Conservation (phyloP, 2,888 invertebrate species). For the Hydriomena furcata region DNA sequence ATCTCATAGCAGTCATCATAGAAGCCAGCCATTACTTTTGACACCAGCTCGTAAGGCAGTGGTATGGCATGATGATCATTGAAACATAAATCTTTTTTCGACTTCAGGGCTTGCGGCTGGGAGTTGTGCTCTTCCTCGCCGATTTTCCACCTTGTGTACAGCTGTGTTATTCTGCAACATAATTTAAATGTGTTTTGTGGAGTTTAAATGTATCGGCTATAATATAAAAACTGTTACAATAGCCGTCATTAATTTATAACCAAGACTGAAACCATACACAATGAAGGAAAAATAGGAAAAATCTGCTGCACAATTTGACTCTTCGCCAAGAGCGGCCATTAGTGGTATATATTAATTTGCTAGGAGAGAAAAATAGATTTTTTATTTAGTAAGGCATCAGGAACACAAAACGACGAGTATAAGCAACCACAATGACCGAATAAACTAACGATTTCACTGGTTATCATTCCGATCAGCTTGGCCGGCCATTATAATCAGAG, state of each 20-base stretch:
- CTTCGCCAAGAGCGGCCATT: too few species aligned
- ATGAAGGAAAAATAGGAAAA: too few species aligned
- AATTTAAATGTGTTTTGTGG: too few species aligned
- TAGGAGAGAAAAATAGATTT: not conserved
- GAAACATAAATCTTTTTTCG: conserved; percentile 42
- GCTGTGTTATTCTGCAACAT: conserved; percentile 53
- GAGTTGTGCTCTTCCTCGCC: conserved; percentile 51
- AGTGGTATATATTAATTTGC: not conserved
- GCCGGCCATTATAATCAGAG: conserved; percentile 18
- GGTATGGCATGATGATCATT: conserved; percentile 57
- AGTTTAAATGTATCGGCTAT: too few species aligned
- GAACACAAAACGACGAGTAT: not conserved
- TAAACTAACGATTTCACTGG: conserved; percentile 2
- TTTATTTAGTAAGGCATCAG: too few species aligned
- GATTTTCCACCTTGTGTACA: conserved; percentile 62
- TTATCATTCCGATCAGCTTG: conserved; percentile 11
- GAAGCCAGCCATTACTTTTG: conserved; percentile 45
- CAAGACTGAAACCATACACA: too few species aligned
- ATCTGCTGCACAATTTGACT: too few species aligned
- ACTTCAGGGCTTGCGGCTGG: conserved; percentile 36
- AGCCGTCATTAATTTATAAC: too few species aligned
- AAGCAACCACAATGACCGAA: conserved; percentile 1
- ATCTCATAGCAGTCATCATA: conserved; percentile 54
- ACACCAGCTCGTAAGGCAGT: conserved; percentile 38
- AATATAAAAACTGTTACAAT: too few species aligned